Evolutionary conservation across 2,113 vertebrate species (phyloP).

Genomic region (Alethe castanea): DNA sequence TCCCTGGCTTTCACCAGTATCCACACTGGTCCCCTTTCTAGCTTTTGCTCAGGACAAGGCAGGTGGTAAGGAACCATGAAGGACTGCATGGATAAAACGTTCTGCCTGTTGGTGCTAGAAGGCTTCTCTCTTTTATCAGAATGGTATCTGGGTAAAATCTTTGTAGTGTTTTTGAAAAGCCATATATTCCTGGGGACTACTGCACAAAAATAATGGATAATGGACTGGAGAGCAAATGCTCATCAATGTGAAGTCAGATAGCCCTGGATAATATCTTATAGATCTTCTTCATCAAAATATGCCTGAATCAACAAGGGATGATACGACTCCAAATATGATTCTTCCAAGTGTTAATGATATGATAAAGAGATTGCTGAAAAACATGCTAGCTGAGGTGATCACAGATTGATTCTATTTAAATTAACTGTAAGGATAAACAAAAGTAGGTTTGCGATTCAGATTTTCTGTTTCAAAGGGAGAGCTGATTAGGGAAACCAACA

Average conservation of each 20-base stretch:
- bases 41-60: neutral
- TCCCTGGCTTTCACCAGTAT: too few relatives aligned
- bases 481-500: neutral
- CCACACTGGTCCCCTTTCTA: neutral
- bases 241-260: neutral
- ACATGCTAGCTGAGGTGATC: neutral
- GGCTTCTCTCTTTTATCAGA: neutral
- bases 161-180: neutral
- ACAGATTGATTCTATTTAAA: slow-evolving; percentile 16
- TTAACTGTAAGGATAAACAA: slow-evolving; percentile 14
- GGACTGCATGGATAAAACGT: neutral
- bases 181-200: neutral
- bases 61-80: neutral
- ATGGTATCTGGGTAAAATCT: neutral
- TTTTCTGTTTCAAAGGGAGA: slow-evolving; percentile 25
- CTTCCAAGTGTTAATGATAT: neutral
- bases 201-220: neutral
- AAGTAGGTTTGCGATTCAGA: neutral
- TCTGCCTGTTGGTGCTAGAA: neutral
- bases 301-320: neutral
- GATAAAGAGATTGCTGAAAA: slow-evolving; percentile 5
- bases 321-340: neutral
- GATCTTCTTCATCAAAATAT: slow-evolving; percentile 9
- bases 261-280: neutral
- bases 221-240: neutral